Base-by-base conservation (phyloP, 2,888 invertebrate species). In the Perithous albicinctus region DNA sequence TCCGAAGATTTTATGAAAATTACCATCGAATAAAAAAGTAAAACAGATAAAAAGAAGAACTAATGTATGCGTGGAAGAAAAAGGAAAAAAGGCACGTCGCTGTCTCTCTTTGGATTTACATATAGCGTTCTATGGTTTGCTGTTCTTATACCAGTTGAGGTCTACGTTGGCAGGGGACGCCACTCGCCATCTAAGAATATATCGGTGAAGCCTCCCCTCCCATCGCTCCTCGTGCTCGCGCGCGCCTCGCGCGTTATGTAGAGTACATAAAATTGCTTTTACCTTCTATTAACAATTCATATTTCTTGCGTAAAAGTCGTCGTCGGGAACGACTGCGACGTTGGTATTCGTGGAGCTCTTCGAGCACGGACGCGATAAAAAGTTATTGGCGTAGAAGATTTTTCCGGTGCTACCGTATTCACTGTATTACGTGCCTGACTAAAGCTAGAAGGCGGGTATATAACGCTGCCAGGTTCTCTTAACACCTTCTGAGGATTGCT, bases 241-340 rank as follows among this genome's bases (percentile, higher is more conserved):
- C 78, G 74, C 59, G 15, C 32, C 69, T 78, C 74, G 75, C 88
- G 88, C 90, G n/a, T n/a, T 91, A 91, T 89, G 89, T 91, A 89
- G 90, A 90, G 88, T 90, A 92, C 92, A 92, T 90, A 91, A 91
- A 92, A 91, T 91, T 91, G 89, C 92, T 92, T 91, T 91, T 91
- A 92, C 89, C 91, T 88, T 89, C 89, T 91, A 92, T 91, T 92
- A 91, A 92, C 91, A 91, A 91, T 92, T 92, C 92, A 92, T 92
- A 91, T 92, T 92, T 91, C 90, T 90, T 88, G 84, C 88, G 89
- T 89, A 87, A 89, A 88, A 91, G 89, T 90, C 88, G 84, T 85
- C 63, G 61, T 46, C 20, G 32, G 18, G 43, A 51, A 67, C 59
- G 73, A 59, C 76, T 51, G 67, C 61, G 70, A 73, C 61, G 67